Evolutionary conservation across 35 echinoderm and acorn worm species (phyloP).

Genomic region (Holothuria glaberrima): DNA sequence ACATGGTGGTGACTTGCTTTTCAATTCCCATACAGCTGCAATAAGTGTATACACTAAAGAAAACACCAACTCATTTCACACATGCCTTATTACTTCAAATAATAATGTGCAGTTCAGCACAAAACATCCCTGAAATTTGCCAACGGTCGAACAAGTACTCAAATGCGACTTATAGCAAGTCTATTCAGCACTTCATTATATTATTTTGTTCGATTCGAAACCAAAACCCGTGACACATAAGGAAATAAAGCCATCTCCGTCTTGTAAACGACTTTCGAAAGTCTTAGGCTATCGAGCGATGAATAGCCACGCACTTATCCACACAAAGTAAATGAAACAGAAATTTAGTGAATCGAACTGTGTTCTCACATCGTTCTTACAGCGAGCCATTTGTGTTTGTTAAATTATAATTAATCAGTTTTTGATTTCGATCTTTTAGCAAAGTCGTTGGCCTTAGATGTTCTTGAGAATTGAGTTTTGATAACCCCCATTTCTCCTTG

Average conservation of each 20-base stretch:
- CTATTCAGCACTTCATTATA: conserved; percentile 6
- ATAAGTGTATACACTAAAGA: too few species aligned
- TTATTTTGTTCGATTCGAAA: conserved; percentile 47
- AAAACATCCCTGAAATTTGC: too few species aligned
- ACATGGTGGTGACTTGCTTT: too few species aligned
- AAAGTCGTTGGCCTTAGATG: conserved; percentile 50
- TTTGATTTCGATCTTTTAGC: conserved; percentile 42
- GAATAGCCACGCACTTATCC: conserved; percentile 15
- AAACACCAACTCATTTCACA: too few species aligned
- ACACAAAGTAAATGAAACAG: conserved; percentile 45
- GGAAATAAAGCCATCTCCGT: conserved; percentile 47
- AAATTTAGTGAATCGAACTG: conserved; percentile 21
- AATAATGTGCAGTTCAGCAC: too few species aligned
- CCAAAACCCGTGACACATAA: conserved; percentile 46
- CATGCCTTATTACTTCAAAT: too few species aligned
- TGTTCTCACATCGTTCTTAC: conserved; percentile 37
- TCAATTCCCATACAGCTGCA: too few species aligned
- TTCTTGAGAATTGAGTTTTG: conserved; percentile 47
- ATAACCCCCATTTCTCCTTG: conserved; percentile 54
- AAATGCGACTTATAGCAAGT: conserved; percentile 17
- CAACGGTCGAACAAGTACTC: too few species aligned
- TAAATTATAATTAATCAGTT: conserved; percentile 56
- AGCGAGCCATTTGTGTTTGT: conserved; percentile 13
- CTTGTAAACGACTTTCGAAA: conserved; percentile 44
- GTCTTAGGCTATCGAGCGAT: conserved; percentile 27